Evolutionary conservation across 2,888 invertebrate genomes (phyloP).

Genomic region (Ichneumon xanthorius): DNA sequence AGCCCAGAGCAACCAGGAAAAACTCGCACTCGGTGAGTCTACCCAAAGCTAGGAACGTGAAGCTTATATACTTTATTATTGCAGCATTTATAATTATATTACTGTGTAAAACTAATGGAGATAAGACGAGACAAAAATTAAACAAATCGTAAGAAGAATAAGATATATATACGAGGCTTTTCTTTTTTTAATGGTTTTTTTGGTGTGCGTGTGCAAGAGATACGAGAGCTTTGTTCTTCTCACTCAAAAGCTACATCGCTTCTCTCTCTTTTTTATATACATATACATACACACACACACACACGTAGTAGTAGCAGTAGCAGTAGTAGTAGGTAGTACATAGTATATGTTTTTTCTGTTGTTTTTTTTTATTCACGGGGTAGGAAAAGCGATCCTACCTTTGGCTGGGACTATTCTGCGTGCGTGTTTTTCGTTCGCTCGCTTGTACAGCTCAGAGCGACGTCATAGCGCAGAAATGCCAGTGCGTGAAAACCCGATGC

Average conservation of each 20-base stretch:
- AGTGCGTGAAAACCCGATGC: constrained; percentile 17
- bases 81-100: constrained; percentile 63
- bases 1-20: constrained; percentile 70
- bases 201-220: constrained; percentile 55
- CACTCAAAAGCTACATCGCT: constrained; percentile 48
- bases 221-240: constrained; percentile 59
- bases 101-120: constrained; percentile 58
- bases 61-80: constrained; percentile 55
- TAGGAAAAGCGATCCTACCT: constrained; percentile 77
- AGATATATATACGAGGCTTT: constrained; percentile 24
- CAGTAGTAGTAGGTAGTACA: constrained; percentile 31
- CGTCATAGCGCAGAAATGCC: constrained; percentile 76
- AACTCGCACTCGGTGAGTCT: constrained; percentile 66
- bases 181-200: constrained; percentile 22
- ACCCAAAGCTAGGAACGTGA: constrained; percentile 68
- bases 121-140: constrained; percentile 36
- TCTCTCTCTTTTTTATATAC: constrained; percentile 35
- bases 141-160: constrained; percentile 35
- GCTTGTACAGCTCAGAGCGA: constrained; percentile 74
- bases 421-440: constrained; percentile 54
- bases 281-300: constrained; percentile 47
- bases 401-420: constrained; percentile 71
- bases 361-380: constrained; percentile 67
- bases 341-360: constrained; percentile 44
- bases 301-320: constrained; percentile 32